Base-by-base conservation (phyloP, 92 coral and sea anemone species). In the Porites rus region DNA sequence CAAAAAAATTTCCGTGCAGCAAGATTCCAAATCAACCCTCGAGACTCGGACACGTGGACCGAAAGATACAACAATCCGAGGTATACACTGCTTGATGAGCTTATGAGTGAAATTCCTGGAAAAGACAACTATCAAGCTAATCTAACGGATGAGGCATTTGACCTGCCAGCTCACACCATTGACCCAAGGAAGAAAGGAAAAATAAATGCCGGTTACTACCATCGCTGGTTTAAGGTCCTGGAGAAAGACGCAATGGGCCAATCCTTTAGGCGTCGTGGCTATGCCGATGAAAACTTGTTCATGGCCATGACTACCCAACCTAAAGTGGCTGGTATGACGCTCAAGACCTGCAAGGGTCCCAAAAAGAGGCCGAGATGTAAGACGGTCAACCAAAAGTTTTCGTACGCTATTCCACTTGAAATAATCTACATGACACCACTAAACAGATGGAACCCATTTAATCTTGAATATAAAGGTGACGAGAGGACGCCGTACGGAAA, bases 301-400 rank as follows among this genome's bases (percentile, higher is more conserved):
- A 91, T 96, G 98, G 98, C 98, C 38, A 92, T 96, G 98, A 96
- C 92, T 51, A 90, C 96, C 16, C 98, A 96, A 77, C 88, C 94
- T 1, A 94, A 92, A 68, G 94, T 94, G 1, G 96, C 98, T 18
- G 98, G 98, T 63, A 91, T 95, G 93, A 88, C 69, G 68, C 87
- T 91, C 17, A 71, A 69, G 14, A 88, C 85, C 50, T 91, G 93
- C 85, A 90, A 86, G 61, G 78, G 84, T 7, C 10, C 77, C 17
- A 80, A 25, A 18, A 19, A 65, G 59, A 75, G 59, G 16, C 82
- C 82, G 9, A 76, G 53, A 16, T 96, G 99, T 52, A 74, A 18
- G 31, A 60, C 10, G 7, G 8, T 87, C 12, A 66, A 65, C 25
- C 98, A 96, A 76, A 96, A 91, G 81, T 93, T 88, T 92, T 76